Evolutionary conservation across 2,888 invertebrate species (phyloP).

Genomic region (Chymomyza procnemis): DNA sequence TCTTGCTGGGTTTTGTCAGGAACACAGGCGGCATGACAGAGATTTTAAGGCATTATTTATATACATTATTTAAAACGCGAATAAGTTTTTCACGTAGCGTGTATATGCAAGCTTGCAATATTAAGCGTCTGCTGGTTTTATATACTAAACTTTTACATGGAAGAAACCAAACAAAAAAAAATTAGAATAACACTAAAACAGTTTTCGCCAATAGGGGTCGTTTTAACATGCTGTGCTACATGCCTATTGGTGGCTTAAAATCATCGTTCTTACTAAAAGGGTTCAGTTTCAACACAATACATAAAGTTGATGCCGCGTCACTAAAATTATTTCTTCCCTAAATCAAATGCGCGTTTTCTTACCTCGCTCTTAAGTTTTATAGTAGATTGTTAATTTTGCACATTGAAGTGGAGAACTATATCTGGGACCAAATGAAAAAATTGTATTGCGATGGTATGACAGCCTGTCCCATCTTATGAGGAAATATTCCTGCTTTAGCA

Average conservation of each 20-base stretch:
- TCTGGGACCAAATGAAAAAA: not conserved
- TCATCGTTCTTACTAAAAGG: not conserved
- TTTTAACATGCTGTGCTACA: conserved; percentile 15
- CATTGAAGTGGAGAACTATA: not conserved
- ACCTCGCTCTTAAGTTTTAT: not conserved
- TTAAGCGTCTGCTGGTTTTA: not conserved
- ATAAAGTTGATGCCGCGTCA: not conserved
- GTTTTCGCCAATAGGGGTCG: conserved; percentile 43
- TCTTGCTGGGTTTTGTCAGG: no score
- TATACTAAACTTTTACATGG: conserved; percentile 14
- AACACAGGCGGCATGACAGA: no score
- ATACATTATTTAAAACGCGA: not conserved
- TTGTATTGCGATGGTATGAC: not conserved
- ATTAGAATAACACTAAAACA: conserved; percentile 33
- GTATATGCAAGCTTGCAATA: not conserved
- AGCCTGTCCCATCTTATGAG: conserved; percentile 13
- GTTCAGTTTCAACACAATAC: not conserved
- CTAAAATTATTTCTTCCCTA: not conserved
- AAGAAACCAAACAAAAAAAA: conserved; percentile 26
- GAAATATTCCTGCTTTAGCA: conserved; percentile 49
- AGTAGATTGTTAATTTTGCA: not conserved
- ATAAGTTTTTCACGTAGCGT: not conserved
- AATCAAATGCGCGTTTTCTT: not conserved
- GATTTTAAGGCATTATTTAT: not conserved
- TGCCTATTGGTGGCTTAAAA: conserved; percentile 46